Evolutionary conservation across 2,888 invertebrate species (phyloP), one percentile per base, ranked within the genome.

Genomic region (Apamea sordens): DNA sequence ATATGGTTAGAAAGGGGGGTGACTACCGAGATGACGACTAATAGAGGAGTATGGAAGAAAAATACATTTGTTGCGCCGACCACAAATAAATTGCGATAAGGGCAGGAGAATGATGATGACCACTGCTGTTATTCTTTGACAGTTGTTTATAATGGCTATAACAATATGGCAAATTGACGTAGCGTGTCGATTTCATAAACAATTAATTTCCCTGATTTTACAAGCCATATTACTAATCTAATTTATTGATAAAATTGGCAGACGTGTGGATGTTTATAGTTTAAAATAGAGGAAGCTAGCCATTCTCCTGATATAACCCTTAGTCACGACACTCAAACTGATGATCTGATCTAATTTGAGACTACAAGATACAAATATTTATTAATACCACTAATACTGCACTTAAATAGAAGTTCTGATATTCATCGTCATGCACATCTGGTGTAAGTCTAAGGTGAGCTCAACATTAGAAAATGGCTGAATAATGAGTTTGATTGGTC

Each of bases 301-400:
- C 44, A 69, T 65, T 69, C 18, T 64, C 65, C 50, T 63, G 56
- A 68, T 79, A 74, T 74, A 74, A 41, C 47, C 61, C 71, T 76
- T 73, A 81, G 65, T 85, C 77, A 84, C 41, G 44, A 67, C 73
- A 77, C 77, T 77, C 63, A 18, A 74, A 69, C 50, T 77, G 59
- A 85, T 59, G 73, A 59, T 63, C 36, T n/a, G 50, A 50, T 75
- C 77, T 82, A 77, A 75, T 61, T 82, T 50, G 56, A 61, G 61
- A 72, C 36, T 67, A 24, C n/a, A 59, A 64, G 63, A 84, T 75
- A 47, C 24, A 15, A 69, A 44, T 82, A 59, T 73, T 41, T 76
- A 84, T 72, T 32, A 76, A 69, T 80, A 72, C 18, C 8, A 59
- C 28, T 11, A 65, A 50, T 69, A 61, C 44, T 68, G 15, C 64